A percentile compares a stretch with the other conserved stretches of the same genome.
These are phyloP conservation scores for Bovichtus variegatus DNA, from an alignment of 2,797 vertebrate species.

Conservation along the genomic window DNA sequence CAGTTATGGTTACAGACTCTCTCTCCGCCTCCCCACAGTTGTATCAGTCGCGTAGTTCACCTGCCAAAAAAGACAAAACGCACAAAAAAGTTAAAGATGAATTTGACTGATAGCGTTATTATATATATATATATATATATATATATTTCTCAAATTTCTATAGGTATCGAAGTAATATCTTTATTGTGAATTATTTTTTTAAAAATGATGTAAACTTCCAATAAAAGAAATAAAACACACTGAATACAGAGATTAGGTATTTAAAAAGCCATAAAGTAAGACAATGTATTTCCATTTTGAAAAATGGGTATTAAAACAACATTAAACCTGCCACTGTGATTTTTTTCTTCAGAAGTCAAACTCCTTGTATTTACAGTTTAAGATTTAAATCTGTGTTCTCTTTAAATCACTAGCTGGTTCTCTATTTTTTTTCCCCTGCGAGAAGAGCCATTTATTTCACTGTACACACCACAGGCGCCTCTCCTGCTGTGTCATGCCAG, in stretches of 20 bases:
- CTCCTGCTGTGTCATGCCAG: constrained; percentile 77
- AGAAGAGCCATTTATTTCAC: constrained; percentile 44
- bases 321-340: background rate
- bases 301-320: background rate
- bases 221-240: too few relatives aligned
- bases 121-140: too few relatives aligned
- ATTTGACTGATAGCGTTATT: too few relatives aligned
- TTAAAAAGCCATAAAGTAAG: background rate
- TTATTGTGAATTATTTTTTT: too few relatives aligned
- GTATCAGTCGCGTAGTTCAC: too few relatives aligned
- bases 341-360: background rate
- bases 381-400: background rate
- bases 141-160: too few relatives aligned
- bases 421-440: constrained; percentile 11
- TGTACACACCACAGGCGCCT: constrained; percentile 47
- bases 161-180: too few relatives aligned
- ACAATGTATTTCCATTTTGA: background rate
- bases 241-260: background rate
- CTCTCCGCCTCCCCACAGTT: background rate
- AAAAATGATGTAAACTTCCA: too few relatives aligned
- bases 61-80: too few relatives aligned
- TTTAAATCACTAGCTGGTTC: constrained; percentile 15
- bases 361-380: background rate
- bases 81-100: too few relatives aligned
- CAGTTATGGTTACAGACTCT: too few relatives aligned